Evolutionary conservation across 2,113 vertebrate species (phyloP), one percentile per base, ranked within the genome.

Genomic region (Campylomormyrus tamandua): DNA sequence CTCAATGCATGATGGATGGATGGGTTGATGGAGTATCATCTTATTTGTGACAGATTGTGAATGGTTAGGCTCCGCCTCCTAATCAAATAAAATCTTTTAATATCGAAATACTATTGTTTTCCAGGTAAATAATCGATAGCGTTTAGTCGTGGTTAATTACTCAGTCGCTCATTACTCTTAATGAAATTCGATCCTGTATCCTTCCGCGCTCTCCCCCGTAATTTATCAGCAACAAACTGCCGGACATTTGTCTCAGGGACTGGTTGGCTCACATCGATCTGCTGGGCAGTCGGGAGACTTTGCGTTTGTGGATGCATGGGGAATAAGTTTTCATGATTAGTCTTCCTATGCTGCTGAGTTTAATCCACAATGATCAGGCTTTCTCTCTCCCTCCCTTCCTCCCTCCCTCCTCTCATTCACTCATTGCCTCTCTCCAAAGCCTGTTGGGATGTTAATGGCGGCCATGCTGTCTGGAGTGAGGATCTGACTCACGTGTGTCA

Each of bases 81-180:
- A 90, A 90, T 92, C 90, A 92, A 91, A 89, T 90, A 89, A 50
- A 90, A 88, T 90, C 66, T 74, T 87, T 90, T 58, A 53, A 17
- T 27, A 39, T 83, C 74, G 70, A 49, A 83, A 31, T 66, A 87
- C 90, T 91, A 70, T 92, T 88, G 90, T 88, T 85, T 50, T 85
- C 49, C 89, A 87, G 58, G 89, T 42, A n/a, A 58, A 89, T 91
- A 89, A 90, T 87, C 87, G 58, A 31, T 89, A 39, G 24, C 42
- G 46, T 89, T 91, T 92, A 91, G 90, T 62, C 70, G 45, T 70
- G 89, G 45, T 89, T 91, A 93, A 91, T 94, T 39, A 91, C 39
- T 87, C 70, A 86, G 92, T 85, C 90, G 74, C 91, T 92, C 90
- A 90, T 93, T 92, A 91, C 90, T 84, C 89, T 89, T 89, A 85